phyloP scores from a whole-genome alignment of 2,113 vertebrate species.

The Neogobius melanostomus region DNA sequence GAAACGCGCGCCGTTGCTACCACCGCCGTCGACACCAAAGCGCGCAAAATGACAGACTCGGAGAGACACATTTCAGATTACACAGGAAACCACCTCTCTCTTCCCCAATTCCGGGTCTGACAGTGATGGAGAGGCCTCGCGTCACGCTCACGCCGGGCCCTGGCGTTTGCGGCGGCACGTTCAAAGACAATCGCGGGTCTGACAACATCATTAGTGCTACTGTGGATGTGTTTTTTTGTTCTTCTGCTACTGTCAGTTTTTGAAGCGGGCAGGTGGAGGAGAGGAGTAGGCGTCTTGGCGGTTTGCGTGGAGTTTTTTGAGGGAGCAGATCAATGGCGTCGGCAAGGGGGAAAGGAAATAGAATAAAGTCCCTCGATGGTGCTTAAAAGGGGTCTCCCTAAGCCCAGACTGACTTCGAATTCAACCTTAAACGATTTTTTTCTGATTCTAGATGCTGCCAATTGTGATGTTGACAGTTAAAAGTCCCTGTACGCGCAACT shows the following conservation, averaged over 20 bases:
- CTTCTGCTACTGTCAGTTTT: conserved; percentile 45
- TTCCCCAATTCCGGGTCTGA: conserved; percentile 67
- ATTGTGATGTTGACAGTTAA: background rate
- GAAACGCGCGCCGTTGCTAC: conserved; percentile 50
- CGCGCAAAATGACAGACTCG: conserved; percentile 62
- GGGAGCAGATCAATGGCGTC: conserved; percentile 49
- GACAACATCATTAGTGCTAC: conserved; percentile 74
- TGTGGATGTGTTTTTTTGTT: conserved; percentile 43
- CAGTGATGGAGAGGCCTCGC: conserved; percentile 70
- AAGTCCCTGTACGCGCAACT: background rate
- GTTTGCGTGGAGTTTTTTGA: conserved; percentile 35
- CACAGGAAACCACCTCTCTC: conserved; percentile 65
- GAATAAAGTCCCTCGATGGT: conserved; percentile 23
- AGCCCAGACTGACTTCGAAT: conserved; percentile 14
- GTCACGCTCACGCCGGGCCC: conserved; percentile 47
- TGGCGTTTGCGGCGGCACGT: conserved; percentile 41
- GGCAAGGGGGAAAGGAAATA: conserved; percentile 35
- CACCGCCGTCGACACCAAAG: conserved; percentile 63
- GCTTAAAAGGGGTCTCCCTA: conserved; percentile 29
- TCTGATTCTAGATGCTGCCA: background rate
- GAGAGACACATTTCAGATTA: conserved; percentile 69
- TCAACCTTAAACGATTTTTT: conserved; percentile 10
- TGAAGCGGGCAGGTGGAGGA: conserved; percentile 62
- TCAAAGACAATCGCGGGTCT: conserved; percentile 60
- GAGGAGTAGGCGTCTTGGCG: conserved; percentile 40